Evolutionary conservation across 2,113 vertebrate species (phyloP), one percentile per base, ranked within the genome.

Genomic region (Halichoerus grypus): DNA sequence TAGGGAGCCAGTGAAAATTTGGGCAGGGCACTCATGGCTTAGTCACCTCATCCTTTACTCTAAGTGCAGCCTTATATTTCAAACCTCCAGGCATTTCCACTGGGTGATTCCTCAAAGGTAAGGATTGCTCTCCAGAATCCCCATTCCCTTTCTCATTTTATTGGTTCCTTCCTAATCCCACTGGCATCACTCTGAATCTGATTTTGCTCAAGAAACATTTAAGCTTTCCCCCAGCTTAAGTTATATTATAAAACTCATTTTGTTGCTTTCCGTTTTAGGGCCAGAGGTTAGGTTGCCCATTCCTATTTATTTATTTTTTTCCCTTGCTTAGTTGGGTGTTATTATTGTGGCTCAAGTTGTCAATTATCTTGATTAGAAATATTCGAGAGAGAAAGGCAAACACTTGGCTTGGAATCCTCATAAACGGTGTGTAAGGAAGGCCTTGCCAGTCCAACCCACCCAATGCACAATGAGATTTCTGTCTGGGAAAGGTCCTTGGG

Each of bases 301-400:
- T 63, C 31, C 2, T 15, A 31, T 13, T 81, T 55, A 10, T 55
- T 42, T 46, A 18, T 69, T 19, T 72, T 31, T 11, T 86, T 0
- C 6, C 33, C 8, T 53, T 8, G 3, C 11, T 8, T 12, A 16
- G 9, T 59, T 81, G 5, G 4, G 14, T 19, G 1, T 92, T 57
- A 77, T 65, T 67, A 36, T 28, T 5, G 42, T 33, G 16, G 24
- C 4, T 88, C 21, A 42, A 4, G 36, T 72, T 85, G 39, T 19
- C 85, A 93, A 79, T 74, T 85, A 74, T 51, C 46, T 95, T 95
- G 12, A 85, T 72, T 77, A 96, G 72, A 95, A 86, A 94, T 91
- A 74, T 26, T 61, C 49, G 74, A 88, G 49, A 59, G 24, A 96
- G 46, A 51, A 89, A 89, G 81, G 42, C 36, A 80, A 77, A n/a